Evolutionary conservation across 2,888 invertebrate species (phyloP).

Genomic region (Mellilla xanthometata): DNA sequence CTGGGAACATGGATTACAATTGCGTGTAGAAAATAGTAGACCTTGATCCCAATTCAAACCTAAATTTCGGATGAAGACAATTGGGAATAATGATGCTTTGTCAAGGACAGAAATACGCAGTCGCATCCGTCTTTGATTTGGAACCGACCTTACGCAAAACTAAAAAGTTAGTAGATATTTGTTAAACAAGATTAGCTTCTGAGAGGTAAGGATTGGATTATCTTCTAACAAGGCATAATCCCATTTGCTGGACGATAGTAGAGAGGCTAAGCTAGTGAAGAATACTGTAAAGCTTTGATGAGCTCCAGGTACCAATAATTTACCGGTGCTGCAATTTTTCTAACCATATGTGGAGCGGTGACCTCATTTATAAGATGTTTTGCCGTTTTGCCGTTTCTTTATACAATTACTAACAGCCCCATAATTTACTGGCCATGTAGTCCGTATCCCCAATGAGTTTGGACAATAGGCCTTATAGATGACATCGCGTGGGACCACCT

Average conservation of each 20-base stretch:
- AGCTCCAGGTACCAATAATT: too few species aligned
- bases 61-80: constrained; percentile 1
- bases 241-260: too few species aligned
- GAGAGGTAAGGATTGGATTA: too few species aligned
- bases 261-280: too few species aligned
- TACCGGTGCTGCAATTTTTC: too few species aligned
- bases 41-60: constrained; percentile 7
- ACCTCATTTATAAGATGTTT: too few species aligned
- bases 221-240: too few species aligned
- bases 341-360: too few species aligned
- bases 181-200: too few species aligned
- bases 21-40: constrained; percentile 5
- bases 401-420: constrained; percentile 14
- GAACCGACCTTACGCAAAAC: too few species aligned
- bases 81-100: background rate
- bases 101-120: constrained; percentile 4
- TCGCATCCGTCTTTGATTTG: background rate
- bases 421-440: constrained; percentile 3
- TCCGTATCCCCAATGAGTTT: constrained; percentile 1
- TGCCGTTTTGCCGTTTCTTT: background rate
- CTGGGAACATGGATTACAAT: constrained; percentile 9
- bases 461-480: constrained; percentile 27
- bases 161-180: too few species aligned
- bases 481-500: constrained; percentile 29
- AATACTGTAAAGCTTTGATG: too few species aligned